These are phyloP conservation scores for Bhutanitis thaidina DNA, from an alignment of 2,888 invertebrate species.

Conservation along the genomic window DNA sequence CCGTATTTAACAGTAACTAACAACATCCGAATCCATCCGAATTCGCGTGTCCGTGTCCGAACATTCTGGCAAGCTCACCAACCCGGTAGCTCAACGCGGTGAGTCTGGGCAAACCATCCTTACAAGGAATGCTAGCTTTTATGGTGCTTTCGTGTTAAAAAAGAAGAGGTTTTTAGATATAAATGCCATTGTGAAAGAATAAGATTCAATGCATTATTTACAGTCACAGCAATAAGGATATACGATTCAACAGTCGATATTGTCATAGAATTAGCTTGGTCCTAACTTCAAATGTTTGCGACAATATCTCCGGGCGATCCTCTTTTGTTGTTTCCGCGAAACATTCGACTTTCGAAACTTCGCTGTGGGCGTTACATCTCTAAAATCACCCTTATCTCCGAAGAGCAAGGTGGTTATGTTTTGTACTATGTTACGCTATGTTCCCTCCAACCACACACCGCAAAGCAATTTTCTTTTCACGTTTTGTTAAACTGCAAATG, in stretches of 20 bases:
- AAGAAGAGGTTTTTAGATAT: too few species aligned
- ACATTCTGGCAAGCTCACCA: too few species aligned
- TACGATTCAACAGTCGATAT: slow-evolving; percentile 24
- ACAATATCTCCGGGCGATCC: slow-evolving; percentile 25
- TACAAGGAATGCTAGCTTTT: too few species aligned
- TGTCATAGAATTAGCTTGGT: slow-evolving; percentile 21
- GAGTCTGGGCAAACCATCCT: too few species aligned
- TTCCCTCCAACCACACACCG: not conserved
- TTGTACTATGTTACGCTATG: not conserved
- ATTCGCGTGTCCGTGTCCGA: too few species aligned
- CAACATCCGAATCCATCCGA: too few species aligned
- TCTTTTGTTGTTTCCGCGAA: slow-evolving; percentile 27
- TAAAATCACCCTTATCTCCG: slow-evolving; percentile 19
- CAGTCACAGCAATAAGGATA: slow-evolving; percentile 19
- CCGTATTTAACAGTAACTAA: too few species aligned
- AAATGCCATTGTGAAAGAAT: too few species aligned
- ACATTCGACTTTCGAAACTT: slow-evolving; percentile 33
- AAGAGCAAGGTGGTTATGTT: slow-evolving; percentile 22
- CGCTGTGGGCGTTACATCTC: slow-evolving; percentile 32
- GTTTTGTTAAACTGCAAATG: slow-evolving; percentile 17
- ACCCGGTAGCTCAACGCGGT: too few species aligned
- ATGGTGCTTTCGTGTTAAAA: too few species aligned
- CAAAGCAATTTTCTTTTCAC: slow-evolving; percentile 16
- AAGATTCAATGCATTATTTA: too few species aligned
- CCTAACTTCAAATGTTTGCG: slow-evolving; percentile 21